Conservation (phyloP, 2,888 invertebrate genomes). For the Drosophila crucigera region DNA sequence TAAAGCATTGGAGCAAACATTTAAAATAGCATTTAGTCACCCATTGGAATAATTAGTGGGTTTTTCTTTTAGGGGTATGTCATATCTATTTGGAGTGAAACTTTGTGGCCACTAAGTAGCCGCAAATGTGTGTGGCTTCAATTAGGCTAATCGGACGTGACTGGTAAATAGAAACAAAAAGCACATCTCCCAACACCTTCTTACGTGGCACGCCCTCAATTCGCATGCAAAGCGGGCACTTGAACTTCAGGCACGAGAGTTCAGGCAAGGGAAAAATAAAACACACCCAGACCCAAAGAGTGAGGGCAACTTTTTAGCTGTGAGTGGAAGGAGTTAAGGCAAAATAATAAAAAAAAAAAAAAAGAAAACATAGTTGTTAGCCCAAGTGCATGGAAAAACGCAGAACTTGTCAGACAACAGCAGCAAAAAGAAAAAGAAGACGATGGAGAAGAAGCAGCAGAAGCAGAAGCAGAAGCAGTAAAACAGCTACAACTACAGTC, state of each 20-base stretch:
- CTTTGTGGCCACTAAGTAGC: constrained; percentile 3
- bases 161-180: constrained; percentile 9
- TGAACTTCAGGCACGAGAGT: constrained; percentile 60
- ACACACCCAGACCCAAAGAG: constrained; percentile 46
- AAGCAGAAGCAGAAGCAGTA: constrained; percentile 38
- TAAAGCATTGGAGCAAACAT: neutral
- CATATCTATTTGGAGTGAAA: neutral
- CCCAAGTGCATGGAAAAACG: constrained; percentile 60
- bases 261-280: constrained; percentile 30
- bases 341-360: constrained; percentile 8
- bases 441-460: constrained; percentile 14
- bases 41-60: neutral
- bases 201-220: constrained; percentile 45
- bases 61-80: neutral
- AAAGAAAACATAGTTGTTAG: constrained; percentile 14
- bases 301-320: constrained; percentile 22
- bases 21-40: neutral
- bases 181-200: constrained; percentile 37
- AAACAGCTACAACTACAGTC: constrained; percentile 59
- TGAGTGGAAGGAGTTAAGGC: neutral
- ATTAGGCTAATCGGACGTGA: constrained; percentile 54
- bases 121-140: constrained; percentile 10
- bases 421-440: constrained; percentile 36
- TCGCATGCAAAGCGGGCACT: constrained; percentile 58
- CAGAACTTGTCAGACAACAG: constrained; percentile 78